Evolutionary conservation across 37 sponge, comb jelly and placozoan species (phyloP).

Genomic region (Ianthella basta): DNA sequence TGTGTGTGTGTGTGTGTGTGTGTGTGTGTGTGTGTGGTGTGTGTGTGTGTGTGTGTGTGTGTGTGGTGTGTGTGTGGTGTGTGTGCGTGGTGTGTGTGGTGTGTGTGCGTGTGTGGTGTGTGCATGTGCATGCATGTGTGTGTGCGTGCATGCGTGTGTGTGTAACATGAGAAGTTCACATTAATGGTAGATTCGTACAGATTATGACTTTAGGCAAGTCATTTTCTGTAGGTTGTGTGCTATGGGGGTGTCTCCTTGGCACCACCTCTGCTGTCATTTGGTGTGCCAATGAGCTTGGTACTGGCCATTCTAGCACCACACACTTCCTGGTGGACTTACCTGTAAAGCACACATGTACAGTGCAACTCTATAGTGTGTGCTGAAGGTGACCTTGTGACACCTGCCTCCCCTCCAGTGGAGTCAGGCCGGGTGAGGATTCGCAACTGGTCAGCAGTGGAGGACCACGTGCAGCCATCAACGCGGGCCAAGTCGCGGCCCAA

Average conservation of each 20-base stretch:
- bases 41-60: conserved; percentile 32
- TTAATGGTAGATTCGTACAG: neutral
- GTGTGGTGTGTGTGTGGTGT: conserved; percentile 34
- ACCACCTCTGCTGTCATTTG: no score
- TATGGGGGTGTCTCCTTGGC: no score
- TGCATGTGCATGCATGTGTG: conserved; percentile 18
- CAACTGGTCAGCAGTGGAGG: conserved; percentile 67
- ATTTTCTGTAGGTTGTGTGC: neutral
- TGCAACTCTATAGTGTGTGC: no score
- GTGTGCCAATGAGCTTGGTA: no score
- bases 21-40: conserved; percentile 30
- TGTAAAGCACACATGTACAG: no score
- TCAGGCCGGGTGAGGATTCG: conserved; percentile 68
- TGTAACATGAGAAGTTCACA: no score
- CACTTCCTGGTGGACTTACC: no score
- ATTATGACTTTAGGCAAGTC: neutral
- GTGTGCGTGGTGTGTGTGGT: conserved; percentile 25
- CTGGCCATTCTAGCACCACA: no score
- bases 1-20: conserved; percentile 36
- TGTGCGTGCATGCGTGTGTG: conserved; percentile 36
- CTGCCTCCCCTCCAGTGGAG: conserved; percentile 33
- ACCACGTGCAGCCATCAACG: neutral
- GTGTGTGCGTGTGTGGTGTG: conserved; percentile 25
- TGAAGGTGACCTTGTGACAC: neutral
- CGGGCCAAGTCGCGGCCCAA: neutral